These are phyloP conservation scores for Charaxes varanes DNA, from an alignment of 1,140 invertebrate species.

Conservation along the genomic window DNA sequence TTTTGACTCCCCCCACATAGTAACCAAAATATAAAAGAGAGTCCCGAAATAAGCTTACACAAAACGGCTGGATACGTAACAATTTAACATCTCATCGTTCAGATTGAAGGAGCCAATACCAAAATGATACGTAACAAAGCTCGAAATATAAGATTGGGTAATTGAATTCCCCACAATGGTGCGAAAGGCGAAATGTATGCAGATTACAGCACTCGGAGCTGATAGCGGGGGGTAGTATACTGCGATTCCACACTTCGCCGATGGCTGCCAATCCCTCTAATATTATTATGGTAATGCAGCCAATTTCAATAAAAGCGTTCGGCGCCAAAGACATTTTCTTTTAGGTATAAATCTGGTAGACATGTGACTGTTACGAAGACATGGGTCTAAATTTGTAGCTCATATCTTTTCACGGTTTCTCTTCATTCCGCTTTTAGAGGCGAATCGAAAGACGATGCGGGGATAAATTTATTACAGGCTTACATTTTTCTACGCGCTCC, in stretches of 20 bases:
- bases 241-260: constrained; percentile 60
- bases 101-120: constrained; percentile 30
- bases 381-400: constrained; percentile 58
- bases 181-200: constrained; percentile 47
- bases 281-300: constrained; percentile 68
- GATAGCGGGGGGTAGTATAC: constrained; percentile 52
- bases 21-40: constrained; percentile 19
- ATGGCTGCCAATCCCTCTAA: constrained; percentile 66
- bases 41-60: constrained; percentile 15
- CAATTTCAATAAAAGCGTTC: constrained; percentile 69
- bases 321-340: constrained; percentile 52
- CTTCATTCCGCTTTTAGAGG: constrained; percentile 30
- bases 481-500: constrained; percentile 5
- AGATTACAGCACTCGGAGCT: constrained; percentile 52
- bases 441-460: constrained; percentile 20
- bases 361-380: constrained; percentile 50
- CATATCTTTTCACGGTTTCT: constrained; percentile 46
- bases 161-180: constrained; percentile 57
- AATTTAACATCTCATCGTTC: constrained; percentile 27
- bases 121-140: constrained; percentile 40
- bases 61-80: constrained; percentile 21
- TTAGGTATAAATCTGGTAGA: constrained; percentile 59
- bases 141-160: constrained; percentile 57
- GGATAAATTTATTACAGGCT: constrained; percentile 13
- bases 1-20: too few species aligned